Evolutionary conservation across 2,797 vertebrate genomes (phyloP).

Genomic region (Rhinophrynus dorsalis): DNA sequence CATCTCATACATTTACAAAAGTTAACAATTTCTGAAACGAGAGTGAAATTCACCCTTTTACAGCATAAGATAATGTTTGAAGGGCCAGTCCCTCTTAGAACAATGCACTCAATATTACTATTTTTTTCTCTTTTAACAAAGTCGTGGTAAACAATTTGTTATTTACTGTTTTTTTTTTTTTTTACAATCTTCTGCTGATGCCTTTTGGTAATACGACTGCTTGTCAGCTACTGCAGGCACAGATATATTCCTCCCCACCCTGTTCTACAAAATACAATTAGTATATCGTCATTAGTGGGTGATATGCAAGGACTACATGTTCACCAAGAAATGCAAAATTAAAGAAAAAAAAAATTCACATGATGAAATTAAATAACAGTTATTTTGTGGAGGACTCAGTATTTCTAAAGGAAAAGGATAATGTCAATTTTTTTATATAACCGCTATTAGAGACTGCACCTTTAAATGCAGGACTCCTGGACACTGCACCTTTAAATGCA

Average conservation of each 20-base stretch:
- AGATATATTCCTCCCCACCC: not conserved
- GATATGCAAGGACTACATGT: not conserved
- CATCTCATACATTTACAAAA: slow-evolving; percentile 33
- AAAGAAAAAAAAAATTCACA: slow-evolving; percentile 15
- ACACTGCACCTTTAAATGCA: slow-evolving; percentile 32
- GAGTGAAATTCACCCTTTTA: slow-evolving; percentile 9
- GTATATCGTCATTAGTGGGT: not conserved
- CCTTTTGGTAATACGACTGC: not conserved
- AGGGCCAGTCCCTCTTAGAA: slow-evolving; percentile 12
- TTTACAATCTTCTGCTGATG: slow-evolving; percentile 2
- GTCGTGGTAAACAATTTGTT: not conserved
- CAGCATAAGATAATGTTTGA: slow-evolving; percentile 8
- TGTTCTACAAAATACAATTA: not conserved
- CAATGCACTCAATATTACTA: not conserved
- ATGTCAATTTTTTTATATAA: not conserved
- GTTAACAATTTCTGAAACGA: slow-evolving; percentile 6
- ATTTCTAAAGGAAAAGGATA: not conserved
- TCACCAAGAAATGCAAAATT: not conserved
- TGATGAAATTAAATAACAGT: slow-evolving; percentile 18
- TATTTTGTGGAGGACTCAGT: not conserved
- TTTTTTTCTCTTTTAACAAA: not conserved
- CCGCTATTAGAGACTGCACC: slow-evolving; percentile 10
- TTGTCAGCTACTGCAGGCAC: not conserved
- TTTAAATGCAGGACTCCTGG: slow-evolving; percentile 14
- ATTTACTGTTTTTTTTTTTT: not conserved